Evolutionary conservation across 2,113 vertebrate species (phyloP).

Genomic region (Callorhinus ursinus): DNA sequence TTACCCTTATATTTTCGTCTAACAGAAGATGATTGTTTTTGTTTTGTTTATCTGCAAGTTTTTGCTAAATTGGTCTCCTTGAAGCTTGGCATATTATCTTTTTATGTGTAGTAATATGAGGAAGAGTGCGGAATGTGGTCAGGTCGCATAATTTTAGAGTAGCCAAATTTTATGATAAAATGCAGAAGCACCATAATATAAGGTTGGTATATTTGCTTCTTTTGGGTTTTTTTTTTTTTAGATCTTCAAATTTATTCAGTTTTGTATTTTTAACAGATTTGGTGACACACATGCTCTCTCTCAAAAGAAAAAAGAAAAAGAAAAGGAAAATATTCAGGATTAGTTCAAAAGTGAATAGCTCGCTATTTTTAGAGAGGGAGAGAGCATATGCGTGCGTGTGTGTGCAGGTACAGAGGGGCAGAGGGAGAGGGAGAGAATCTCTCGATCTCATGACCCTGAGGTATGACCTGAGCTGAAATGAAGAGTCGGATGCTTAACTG

Average conservation of each 20-base stretch:
- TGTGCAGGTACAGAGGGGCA: neutral
- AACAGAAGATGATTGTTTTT: constrained; percentile 7
- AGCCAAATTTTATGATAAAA: constrained; percentile 37
- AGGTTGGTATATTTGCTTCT: neutral
- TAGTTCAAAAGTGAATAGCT: too few species aligned
- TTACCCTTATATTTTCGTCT: neutral
- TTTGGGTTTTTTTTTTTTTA: neutral
- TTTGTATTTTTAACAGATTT: too few species aligned
- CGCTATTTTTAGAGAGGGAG: neutral
- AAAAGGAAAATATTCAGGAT: too few species aligned
- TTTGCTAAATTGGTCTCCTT: constrained; percentile 2
- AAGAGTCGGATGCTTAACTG: neutral
- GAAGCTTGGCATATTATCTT: neutral
- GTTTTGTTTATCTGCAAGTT: neutral
- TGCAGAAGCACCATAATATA: neutral
- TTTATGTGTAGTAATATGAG: constrained; percentile 4
- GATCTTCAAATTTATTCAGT: too few species aligned
- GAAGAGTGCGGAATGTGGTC: neutral
- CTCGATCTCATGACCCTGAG: neutral
- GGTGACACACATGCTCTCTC: too few species aligned
- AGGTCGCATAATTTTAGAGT: neutral
- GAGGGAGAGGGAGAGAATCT: neutral
- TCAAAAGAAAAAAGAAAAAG: too few species aligned
- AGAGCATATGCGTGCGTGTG: neutral
- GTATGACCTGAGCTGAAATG: neutral